Base-by-base conservation (phyloP, 2,113 vertebrate genomes). In the Sula dactylatra region DNA sequence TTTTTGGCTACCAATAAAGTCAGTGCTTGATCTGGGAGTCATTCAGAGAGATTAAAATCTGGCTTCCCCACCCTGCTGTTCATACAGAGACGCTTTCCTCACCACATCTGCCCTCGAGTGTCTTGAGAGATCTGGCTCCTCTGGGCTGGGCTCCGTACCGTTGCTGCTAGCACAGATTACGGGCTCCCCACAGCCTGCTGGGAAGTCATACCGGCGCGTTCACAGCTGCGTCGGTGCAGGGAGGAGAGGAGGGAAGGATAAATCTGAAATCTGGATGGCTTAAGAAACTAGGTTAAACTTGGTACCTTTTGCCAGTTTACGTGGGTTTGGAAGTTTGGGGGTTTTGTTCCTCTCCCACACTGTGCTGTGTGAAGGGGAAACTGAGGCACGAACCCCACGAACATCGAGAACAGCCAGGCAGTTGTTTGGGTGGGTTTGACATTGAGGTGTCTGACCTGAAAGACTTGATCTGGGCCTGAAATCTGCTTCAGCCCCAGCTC, bases 311-410 rank as follows among this genome's bases (percentile, higher is more conserved):
- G 7, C 56, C 24, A 6, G 2, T 54, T 70, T 6, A 0, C 12
- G 38, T 62, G 61, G 42, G 5, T 61, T 88, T 70, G 69, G 42
- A 21, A 31, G 56, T 16, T 18, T 3, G 8, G 26, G 44, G 13
- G 1, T 8, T 6, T 29, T 61, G 20, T 52, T 16, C 55, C 19
- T 3, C 3, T 38, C 16, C 26, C 13, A 11, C 8, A 0, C 16
- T 54, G 29, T 4, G 3, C 29, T 38, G 55, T 6, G 13, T 62
- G 29, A 59, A 50, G 62, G 21, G 34, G 45, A 65, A 65, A 11
- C 27, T 4, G 21, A 0, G 1, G 13, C 0, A 0, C 18, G 61
- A 54, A 16, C 17, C 25, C 31, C 27, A 5, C 69, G 15, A 3
- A 74, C 14, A 1, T 9, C 2, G 11, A 8, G 42, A 18, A 11